A percentile compares a stretch with the other conserved stretches of the same genome.
These are phyloP conservation scores for Rhopalosiphum maidis DNA, from an alignment of 1,140 invertebrate species.

Conservation along the genomic window DNA sequence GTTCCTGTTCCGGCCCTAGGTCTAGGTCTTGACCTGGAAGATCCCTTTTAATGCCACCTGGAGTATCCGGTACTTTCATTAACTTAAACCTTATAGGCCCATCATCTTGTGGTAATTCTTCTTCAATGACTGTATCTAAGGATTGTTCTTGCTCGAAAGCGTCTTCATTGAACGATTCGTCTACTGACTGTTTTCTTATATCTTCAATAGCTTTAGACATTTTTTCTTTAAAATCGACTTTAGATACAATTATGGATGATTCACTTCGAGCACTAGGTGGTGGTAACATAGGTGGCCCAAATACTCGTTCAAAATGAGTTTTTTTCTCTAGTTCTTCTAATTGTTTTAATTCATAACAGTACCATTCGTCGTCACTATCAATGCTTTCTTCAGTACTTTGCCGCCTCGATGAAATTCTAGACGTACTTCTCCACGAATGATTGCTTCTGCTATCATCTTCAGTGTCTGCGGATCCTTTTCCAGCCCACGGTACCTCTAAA, in stretches of 20 bases:
- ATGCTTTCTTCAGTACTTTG: conserved; percentile 93
- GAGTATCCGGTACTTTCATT: conserved; percentile 49
- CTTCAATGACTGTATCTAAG: conserved; percentile 40
- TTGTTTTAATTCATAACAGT: conserved; percentile 85
- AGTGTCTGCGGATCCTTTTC: conserved; percentile 67
- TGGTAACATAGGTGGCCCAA: conserved; percentile 61
- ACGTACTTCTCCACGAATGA: conserved; percentile 84
- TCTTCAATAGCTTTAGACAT: conserved; percentile 69
- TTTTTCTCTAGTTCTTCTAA: conserved; percentile 85
- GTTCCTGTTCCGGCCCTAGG: not conserved
- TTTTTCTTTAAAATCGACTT: conserved; percentile 46
- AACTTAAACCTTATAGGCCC: conserved; percentile 9
- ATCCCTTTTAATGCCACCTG: not conserved
- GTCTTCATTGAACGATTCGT: conserved; percentile 69
- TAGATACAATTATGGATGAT: conserved; percentile 60
- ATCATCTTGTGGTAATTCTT: conserved; percentile 46
- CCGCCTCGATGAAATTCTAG: conserved; percentile 82
- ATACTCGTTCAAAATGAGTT: conserved; percentile 71
- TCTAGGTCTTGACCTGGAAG: conserved; percentile 19
- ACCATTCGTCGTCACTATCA: conserved; percentile 93
- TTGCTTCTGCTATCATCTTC: conserved; percentile 85
- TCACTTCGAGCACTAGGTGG: conserved; percentile 27
- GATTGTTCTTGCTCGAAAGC: conserved; percentile 10
- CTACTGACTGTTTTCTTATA: conserved; percentile 79
- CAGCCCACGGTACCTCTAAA: conserved; percentile 76